Conservation (phyloP, 2,113 vertebrate species). For the Podiceps cristatus region DNA sequence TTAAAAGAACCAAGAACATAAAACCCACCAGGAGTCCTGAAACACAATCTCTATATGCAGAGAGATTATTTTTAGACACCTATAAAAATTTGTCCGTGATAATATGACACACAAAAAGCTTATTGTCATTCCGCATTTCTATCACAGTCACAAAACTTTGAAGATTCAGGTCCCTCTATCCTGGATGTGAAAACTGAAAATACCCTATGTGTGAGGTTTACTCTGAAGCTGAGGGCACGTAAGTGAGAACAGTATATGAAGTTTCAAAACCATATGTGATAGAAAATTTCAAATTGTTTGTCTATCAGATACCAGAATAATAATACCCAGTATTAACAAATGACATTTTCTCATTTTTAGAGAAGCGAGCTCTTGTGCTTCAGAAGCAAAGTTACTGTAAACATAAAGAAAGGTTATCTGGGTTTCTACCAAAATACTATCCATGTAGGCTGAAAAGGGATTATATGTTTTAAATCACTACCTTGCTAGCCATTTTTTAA, state of each 20-base stretch:
- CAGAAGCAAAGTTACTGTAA: slow-evolving; percentile 3
- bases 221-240: background rate
- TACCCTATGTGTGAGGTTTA: background rate
- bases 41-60: background rate
- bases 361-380: background rate
- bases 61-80: slow-evolving; percentile 22
- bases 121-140: background rate
- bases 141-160: background rate
- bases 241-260: background rate
- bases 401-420: background rate
- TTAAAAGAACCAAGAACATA: slow-evolving; percentile 31
- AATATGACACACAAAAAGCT: background rate
- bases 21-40: slow-evolving; percentile 35
- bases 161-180: background rate
- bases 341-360: background rate
- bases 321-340: background rate
- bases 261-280: background rate
- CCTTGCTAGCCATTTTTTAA: background rate
- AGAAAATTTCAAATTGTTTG: background rate
- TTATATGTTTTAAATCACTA: slow-evolving; percentile 24
- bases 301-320: background rate
- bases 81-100: background rate
- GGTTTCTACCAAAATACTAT: slow-evolving; percentile 3
- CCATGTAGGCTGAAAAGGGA: background rate
- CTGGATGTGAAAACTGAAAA: background rate